Conservation (phyloP, 2,797 vertebrate genomes). For the Acanthornis magna region DNA sequence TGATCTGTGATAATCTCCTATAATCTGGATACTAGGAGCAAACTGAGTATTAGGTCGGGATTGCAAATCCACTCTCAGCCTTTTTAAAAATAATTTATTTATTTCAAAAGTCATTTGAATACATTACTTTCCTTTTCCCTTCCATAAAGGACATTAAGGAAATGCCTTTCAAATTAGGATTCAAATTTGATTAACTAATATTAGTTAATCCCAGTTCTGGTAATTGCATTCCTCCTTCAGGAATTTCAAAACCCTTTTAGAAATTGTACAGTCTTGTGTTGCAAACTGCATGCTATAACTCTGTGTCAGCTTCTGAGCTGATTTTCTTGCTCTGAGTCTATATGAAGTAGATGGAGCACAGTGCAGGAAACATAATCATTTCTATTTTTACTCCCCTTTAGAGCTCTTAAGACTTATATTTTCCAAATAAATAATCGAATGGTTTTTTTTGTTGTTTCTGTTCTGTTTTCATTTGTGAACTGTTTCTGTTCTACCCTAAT, state of each 20-base stretch:
- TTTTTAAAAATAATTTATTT: neutral
- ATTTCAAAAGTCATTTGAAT: neutral
- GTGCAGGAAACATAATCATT: neutral
- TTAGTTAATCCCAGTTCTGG: neutral
- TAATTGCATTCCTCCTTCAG: neutral
- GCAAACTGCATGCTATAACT: neutral
- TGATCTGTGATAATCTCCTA: constrained; percentile 24
- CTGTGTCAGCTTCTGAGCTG: neutral
- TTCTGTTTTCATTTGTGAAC: neutral
- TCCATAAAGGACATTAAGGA: neutral
- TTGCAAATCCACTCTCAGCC: neutral
- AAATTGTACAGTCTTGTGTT: neutral
- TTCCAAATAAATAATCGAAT: neutral
- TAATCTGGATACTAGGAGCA: neutral
- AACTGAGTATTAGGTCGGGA: neutral
- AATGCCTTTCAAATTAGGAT: neutral
- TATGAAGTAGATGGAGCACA: neutral
- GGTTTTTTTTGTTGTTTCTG: neutral
- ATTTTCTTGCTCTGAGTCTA: neutral
- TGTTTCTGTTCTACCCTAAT: neutral
- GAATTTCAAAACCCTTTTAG: neutral
- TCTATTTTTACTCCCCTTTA: neutral
- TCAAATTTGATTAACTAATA: constrained; percentile 3
- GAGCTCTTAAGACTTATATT: neutral
- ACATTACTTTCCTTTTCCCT: neutral